Evolutionary conservation across 2,888 invertebrate species (phyloP).

Genomic region (Hirtodrosophila alboralis): DNA sequence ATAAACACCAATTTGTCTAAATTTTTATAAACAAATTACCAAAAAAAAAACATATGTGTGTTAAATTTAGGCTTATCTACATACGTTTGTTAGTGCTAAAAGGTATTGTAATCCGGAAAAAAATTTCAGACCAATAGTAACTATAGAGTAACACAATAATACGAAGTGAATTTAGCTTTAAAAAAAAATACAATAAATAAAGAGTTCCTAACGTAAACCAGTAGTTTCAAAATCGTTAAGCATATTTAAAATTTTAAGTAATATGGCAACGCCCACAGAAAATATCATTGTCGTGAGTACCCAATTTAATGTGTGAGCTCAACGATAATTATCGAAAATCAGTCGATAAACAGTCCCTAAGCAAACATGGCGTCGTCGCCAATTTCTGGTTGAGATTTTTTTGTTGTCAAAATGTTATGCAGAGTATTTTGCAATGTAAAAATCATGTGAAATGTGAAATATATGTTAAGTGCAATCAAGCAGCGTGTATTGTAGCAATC

Average conservation of each 20-base stretch:
- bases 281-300: not conserved
- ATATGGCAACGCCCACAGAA: slow-evolving; percentile 18
- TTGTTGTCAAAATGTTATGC: slow-evolving; percentile 41
- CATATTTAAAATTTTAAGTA: not conserved
- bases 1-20: too few species aligned
- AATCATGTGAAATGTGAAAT: slow-evolving; percentile 58
- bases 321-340: slow-evolving; percentile 36
- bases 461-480: slow-evolving; percentile 23
- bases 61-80: too few species aligned
- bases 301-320: not conserved
- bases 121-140: too few species aligned
- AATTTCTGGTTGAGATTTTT: slow-evolving; percentile 52
- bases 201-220: too few species aligned
- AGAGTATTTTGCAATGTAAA: slow-evolving; percentile 35
- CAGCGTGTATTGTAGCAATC: slow-evolving; percentile 41
- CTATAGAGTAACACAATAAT: too few species aligned
- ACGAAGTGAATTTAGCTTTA: too few species aligned
- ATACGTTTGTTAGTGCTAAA: too few species aligned
- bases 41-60: too few species aligned
- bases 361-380: slow-evolving; percentile 70
- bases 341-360: slow-evolving; percentile 39
- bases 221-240: too few species aligned
- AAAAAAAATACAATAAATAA: too few species aligned
- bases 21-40: too few species aligned
- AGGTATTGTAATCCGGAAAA: too few species aligned